phyloP scores from a whole-genome alignment of 2,888 invertebrate species.

The Junonia oenone region DNA sequence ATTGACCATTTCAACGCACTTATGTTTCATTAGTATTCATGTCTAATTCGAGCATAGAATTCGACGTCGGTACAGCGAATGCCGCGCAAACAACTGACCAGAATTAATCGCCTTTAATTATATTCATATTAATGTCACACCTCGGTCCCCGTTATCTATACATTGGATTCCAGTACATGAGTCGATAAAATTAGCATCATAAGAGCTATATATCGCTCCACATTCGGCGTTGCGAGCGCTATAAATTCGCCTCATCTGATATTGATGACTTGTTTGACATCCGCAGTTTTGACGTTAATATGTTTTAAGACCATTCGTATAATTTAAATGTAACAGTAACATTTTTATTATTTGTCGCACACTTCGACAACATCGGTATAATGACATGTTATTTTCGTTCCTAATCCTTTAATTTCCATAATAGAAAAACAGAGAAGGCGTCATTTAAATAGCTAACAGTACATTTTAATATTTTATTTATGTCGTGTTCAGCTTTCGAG shows the following conservation, averaged over 20 bases:
- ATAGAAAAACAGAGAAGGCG: constrained; percentile 18
- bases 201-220: constrained; percentile 11
- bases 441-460: constrained; percentile 25
- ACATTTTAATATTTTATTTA: constrained; percentile 20
- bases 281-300: constrained; percentile 27
- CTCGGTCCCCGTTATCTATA: constrained; percentile 33
- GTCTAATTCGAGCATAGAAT: constrained; percentile 39
- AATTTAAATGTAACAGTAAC: constrained; percentile 12
- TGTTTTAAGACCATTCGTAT: constrained; percentile 9
- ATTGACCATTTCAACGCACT: constrained; percentile 67
- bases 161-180: constrained; percentile 19
- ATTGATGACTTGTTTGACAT: constrained; percentile 31
- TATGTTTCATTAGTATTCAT: constrained; percentile 61
- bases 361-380: not conserved
- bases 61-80: constrained; percentile 27
- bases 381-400: constrained; percentile 17
- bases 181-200: constrained; percentile 23
- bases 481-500: constrained; percentile 16
- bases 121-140: constrained; percentile 40
- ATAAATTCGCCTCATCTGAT: constrained; percentile 6
- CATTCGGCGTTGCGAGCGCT: constrained; percentile 4
- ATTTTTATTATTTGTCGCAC: constrained; percentile 1
- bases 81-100: constrained; percentile 32
- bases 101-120: constrained; percentile 41
- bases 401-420: constrained; percentile 24